These are phyloP conservation scores for Eumerus sabulonum DNA, from an alignment of 2,888 invertebrate species.

Conservation along the genomic window DNA sequence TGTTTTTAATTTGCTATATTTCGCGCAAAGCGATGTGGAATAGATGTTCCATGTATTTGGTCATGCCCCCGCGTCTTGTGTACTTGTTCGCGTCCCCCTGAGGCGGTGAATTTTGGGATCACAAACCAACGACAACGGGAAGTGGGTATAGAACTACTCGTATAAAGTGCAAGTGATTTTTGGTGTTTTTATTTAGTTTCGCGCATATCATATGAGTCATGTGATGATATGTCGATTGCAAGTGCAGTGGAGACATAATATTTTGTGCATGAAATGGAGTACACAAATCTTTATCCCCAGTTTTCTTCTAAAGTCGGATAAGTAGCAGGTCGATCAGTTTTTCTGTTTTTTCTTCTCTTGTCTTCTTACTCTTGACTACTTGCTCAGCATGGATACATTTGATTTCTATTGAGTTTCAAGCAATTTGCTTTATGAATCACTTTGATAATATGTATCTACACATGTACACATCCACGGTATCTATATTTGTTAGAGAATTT, in stretches of 20 bases:
- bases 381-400: slow-evolving; percentile 3
- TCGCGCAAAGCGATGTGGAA: slow-evolving; percentile 28
- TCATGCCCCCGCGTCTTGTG: slow-evolving; percentile 33
- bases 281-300: no score
- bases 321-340: no score
- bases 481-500: slow-evolving; percentile 14
- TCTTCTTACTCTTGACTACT: no score
- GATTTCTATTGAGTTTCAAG: background rate
- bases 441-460: background rate
- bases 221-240: slow-evolving; percentile 24
- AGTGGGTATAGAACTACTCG: no score
- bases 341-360: no score
- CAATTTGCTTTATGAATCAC: slow-evolving; percentile 21
- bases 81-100: slow-evolving; percentile 9
- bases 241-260: no score
- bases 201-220: slow-evolving; percentile 3
- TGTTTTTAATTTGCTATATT: slow-evolving; percentile 49
- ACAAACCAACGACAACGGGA: no score
- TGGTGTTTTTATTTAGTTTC: no score
- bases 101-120: slow-evolving; percentile 24
- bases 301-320: no score
- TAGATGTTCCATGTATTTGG: slow-evolving; percentile 35
- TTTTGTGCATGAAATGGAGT: slow-evolving; percentile 25
- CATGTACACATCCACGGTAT: no score
- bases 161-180: background rate